These are phyloP conservation scores for Leptopilina boulardi DNA, from an alignment of 1,140 invertebrate genomes.

Conservation along the genomic window DNA sequence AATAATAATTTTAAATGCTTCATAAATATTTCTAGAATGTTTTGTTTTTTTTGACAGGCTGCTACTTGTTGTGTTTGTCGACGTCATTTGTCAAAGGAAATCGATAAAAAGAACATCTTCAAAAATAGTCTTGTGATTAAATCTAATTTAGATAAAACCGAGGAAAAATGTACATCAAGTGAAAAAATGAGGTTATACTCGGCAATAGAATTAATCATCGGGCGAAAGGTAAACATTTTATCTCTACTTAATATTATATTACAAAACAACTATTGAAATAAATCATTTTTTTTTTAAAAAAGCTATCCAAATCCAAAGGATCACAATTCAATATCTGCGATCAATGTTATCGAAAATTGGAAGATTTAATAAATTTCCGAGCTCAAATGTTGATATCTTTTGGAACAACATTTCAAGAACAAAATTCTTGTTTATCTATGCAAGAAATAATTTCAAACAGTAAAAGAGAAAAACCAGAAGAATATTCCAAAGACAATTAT, in stretches of 20 bases:
- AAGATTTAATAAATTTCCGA: constrained; percentile 33
- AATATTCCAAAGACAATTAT: neutral
- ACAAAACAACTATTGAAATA: neutral
- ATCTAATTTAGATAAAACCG: neutral
- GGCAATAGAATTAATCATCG: constrained; percentile 38
- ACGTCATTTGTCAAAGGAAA: neutral
- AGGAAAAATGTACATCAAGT: neutral
- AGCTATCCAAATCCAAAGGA: neutral
- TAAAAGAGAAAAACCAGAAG: neutral
- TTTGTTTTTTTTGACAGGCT: constrained; percentile 28
- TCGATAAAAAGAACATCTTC: constrained; percentile 33
- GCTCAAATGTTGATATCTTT: neutral
- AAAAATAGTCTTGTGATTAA: neutral
- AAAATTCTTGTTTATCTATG: neutral
- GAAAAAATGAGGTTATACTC: neutral
- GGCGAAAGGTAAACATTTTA: constrained; percentile 20
- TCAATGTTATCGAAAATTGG: constrained; percentile 31
- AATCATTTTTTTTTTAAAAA: neutral
- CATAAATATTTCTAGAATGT: too few relatives aligned
- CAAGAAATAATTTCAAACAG: neutral
- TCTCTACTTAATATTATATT: neutral
- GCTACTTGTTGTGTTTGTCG: constrained; percentile 45
- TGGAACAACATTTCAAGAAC: neutral
- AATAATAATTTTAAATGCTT: too few relatives aligned
- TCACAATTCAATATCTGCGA: neutral